Conservation (phyloP, 2,888 invertebrate genomes). For the Drosophila imparisetae region DNA sequence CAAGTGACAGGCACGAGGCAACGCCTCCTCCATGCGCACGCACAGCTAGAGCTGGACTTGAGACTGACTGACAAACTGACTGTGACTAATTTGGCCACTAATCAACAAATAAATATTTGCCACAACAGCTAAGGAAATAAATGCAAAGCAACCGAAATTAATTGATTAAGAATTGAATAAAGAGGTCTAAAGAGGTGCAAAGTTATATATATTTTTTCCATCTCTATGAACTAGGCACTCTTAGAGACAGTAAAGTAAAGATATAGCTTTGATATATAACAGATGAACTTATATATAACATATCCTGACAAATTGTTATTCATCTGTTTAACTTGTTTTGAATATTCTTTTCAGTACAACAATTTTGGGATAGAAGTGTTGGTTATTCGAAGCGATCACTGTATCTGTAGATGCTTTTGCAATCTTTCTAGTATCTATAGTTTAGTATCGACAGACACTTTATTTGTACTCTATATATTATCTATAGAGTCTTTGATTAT, state of each 20-base stretch:
- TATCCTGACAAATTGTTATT: too few species aligned
- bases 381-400: not conserved
- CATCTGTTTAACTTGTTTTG: too few species aligned
- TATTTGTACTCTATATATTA: not conserved
- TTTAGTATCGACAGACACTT: not conserved
- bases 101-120: constrained; percentile 26
- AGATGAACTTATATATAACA: too few species aligned
- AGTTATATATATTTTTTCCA: not conserved
- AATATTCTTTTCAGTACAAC: too few species aligned
- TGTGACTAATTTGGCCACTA: constrained; percentile 1
- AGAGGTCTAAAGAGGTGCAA: not conserved
- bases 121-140: not conserved
- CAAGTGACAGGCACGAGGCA: not conserved
- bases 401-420: not conserved
- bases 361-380: too few species aligned
- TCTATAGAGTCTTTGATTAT: not conserved
- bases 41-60: constrained; percentile 8
- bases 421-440: not conserved
- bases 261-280: too few species aligned
- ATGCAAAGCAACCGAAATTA: not conserved
- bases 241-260: not conserved
- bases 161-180: not conserved
- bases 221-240: not conserved
- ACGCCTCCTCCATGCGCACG: not conserved
- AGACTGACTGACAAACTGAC: not conserved